Base-by-base conservation (phyloP, 35 echinoderm and acorn worm genomes). In the Nesometra sesokonis region DNA sequence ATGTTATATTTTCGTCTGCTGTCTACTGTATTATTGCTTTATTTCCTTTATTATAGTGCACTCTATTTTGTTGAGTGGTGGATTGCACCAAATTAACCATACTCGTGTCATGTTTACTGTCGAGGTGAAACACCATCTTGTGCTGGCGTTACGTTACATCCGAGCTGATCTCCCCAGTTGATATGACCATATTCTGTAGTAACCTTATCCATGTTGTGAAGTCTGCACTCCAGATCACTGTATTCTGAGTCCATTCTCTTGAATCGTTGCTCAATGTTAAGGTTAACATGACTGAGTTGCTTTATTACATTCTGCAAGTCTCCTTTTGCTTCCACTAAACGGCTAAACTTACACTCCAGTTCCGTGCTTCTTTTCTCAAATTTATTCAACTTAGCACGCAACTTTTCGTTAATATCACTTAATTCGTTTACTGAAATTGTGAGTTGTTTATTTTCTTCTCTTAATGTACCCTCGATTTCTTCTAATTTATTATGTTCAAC, bases 191-290 rank as follows among this genome's bases (percentile, higher is more conserved):
- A 67, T 27, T 67, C 11, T 27, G 52, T 67, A 67, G 52, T 67
- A 2, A 67, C 7, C 23, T 67, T 67, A 19, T 67, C 52, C 52
- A 67, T 67, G 52, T 67, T 67, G 23, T 67, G 52, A 9, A 67
- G 52, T 67, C 52, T 11, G 23, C 52, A 67, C 52, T 95, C 93
- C 34, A 95, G 67, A 32, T 89, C 84, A 3, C 46, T 87, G 76
- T 92, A 95, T 80, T 95, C 93, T 30, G 82, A 89, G 82, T 95
- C 93, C 93, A 95, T 84, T 76, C 84, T 91, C 35, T 95, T 87
- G 37, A 95, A 95, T 27, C 93, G 78, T 57, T 57, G 35, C 21
- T 95, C 93, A 37, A 95, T 95, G 81, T 92, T 86, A 8, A 80
- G 40, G 37, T 95, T 91, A 57, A 95, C 85, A 29, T 77, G 76